Conservation (phyloP, 2,888 invertebrate genomes). For the Lepidochitona cinerea region DNA sequence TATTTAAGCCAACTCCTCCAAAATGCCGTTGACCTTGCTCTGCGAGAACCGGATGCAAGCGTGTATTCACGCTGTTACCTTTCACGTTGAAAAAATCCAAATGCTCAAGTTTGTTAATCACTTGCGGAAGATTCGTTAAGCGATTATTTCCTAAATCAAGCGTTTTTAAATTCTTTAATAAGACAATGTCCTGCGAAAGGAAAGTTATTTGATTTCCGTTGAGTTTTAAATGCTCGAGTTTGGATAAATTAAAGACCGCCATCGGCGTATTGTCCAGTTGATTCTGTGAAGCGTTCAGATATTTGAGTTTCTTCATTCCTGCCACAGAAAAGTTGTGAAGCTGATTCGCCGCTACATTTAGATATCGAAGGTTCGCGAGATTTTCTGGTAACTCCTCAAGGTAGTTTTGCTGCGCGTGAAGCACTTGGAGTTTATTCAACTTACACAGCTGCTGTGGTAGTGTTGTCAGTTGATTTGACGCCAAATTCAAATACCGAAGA, state of each 20-base stretch:
- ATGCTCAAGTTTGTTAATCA: slow-evolving; percentile 55
- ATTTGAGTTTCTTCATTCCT: slow-evolving; percentile 51
- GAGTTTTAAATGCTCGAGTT: slow-evolving; percentile 54
- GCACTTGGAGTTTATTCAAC: slow-evolving; percentile 48
- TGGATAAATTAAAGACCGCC: slow-evolving; percentile 53
- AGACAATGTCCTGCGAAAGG: slow-evolving; percentile 60
- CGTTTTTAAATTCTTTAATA: slow-evolving; percentile 52
- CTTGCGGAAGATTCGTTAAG: slow-evolving; percentile 55
- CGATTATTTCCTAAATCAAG: slow-evolving; percentile 64
- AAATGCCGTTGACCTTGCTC: background rate
- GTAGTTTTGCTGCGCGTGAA: slow-evolving; percentile 58
- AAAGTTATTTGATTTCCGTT: slow-evolving; percentile 57
- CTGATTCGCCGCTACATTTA: slow-evolving; percentile 59
- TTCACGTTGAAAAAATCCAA: slow-evolving; percentile 63
- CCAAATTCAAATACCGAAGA: slow-evolving; percentile 52
- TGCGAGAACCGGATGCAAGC: background rate
- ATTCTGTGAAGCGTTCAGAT: slow-evolving; percentile 60
- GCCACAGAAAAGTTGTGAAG: slow-evolving; percentile 59
- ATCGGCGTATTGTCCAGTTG: slow-evolving; percentile 58
- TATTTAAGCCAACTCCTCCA: background rate
- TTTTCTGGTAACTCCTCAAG: slow-evolving; percentile 49
- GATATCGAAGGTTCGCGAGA: slow-evolving; percentile 49
- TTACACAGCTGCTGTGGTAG: slow-evolving; percentile 41
- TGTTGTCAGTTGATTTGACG: slow-evolving; percentile 48
- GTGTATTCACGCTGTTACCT: slow-evolving; percentile 47